These are phyloP conservation scores for Lottia gigantea DNA, from an alignment of 2,888 invertebrate species.

Conservation along the genomic window DNA sequence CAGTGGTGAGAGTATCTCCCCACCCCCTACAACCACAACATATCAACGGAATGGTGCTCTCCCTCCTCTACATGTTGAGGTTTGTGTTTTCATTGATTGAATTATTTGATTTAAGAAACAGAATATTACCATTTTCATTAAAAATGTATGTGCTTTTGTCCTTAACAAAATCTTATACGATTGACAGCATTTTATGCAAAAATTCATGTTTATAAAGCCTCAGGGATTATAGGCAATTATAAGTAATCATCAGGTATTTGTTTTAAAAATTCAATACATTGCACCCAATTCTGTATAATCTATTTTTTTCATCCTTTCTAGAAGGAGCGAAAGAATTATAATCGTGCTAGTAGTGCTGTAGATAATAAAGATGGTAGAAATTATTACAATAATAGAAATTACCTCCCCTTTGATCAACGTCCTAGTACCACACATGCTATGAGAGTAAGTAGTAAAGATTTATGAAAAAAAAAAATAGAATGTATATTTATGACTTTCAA, in stretches of 20 bases:
- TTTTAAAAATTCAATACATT: too few species aligned
- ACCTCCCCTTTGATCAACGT: slow-evolving; percentile 40
- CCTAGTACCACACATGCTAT: slow-evolving; percentile 62
- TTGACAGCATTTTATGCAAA: slow-evolving; percentile 10
- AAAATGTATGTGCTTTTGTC: too few species aligned
- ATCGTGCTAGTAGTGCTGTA: slow-evolving; percentile 58
- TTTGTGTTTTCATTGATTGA: background rate
- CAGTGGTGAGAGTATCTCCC: slow-evolving; percentile 14
- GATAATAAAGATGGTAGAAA: slow-evolving; percentile 54
- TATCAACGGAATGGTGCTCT: slow-evolving; percentile 29
- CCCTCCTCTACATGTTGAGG: slow-evolving; percentile 30
- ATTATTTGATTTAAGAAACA: too few species aligned
- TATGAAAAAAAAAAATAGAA: too few species aligned
- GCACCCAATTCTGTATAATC: background rate
- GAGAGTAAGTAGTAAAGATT: slow-evolving; percentile 41
- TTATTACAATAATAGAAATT: slow-evolving; percentile 40
- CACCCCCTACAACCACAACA: slow-evolving; percentile 17
- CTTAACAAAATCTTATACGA: too few species aligned
- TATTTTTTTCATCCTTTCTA: background rate
- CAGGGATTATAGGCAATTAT: too few species aligned
- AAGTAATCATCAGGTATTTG: too few species aligned
- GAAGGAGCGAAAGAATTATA: slow-evolving; percentile 16
- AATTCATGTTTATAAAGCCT: too few species aligned
- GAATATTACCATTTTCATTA: too few species aligned
- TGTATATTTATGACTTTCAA: too few species aligned